Evolutionary conservation across 2,113 vertebrate species (phyloP).

Genomic region (Ctenomys sociabilis): DNA sequence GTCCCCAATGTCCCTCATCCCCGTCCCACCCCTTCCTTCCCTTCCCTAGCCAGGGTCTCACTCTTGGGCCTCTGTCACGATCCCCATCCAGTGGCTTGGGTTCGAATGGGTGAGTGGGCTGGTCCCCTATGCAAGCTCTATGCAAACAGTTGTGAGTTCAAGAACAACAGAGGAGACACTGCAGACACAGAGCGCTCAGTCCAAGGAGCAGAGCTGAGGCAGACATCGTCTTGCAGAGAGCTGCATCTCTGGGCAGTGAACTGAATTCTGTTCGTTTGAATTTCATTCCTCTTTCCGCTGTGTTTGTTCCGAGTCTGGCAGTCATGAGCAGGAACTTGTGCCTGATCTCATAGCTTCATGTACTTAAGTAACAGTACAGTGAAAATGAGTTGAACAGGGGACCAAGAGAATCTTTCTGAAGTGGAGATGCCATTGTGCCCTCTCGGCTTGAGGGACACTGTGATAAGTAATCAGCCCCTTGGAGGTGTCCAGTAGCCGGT

Average conservation of each 20-base stretch:
- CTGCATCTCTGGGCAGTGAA: accelerated
- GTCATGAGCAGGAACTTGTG: too few species aligned
- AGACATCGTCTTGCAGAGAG: neutral
- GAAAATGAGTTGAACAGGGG: neutral
- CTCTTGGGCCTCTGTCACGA: neutral
- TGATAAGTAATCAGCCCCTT: neutral
- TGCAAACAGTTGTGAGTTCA: neutral
- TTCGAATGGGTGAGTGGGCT: accelerated
- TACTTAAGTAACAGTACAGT: neutral
- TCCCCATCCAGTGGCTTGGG: neutral
- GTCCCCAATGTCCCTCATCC: neutral
- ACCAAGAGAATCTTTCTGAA: neutral
- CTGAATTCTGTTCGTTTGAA: accelerated
- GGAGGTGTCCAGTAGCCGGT: neutral
- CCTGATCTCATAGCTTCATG: neutral
- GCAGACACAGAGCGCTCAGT: neutral
- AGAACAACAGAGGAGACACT: neutral
- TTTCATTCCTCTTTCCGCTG: neutral
- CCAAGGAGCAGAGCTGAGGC: accelerated
- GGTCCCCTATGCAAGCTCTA: accelerated
- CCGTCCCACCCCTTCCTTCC: neutral
- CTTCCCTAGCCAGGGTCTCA: neutral
- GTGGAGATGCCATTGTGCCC: neutral
- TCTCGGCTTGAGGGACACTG: neutral
- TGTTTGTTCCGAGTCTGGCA: neutral